Base-by-base conservation (phyloP, 2,888 invertebrate species). In the Vesta saturnalis region DNA sequence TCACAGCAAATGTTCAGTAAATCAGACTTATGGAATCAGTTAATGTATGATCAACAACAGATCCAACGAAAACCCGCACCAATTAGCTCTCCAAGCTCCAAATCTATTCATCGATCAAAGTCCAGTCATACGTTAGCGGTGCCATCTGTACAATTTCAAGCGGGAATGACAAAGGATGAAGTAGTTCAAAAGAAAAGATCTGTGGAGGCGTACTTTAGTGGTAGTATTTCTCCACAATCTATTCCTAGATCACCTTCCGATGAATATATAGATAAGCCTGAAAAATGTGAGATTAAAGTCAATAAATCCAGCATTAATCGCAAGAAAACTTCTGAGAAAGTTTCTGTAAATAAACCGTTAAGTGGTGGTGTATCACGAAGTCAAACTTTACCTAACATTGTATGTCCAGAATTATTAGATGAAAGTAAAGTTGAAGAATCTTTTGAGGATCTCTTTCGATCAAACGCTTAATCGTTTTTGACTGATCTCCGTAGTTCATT, bases 381-480 rank as follows among this genome's bases (percentile, higher is more conserved):
- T 83, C 89, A 90, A 79, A 94, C 94, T 39, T 89, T 93, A 89
- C 92, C 92, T 5, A 89, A 92, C 72, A 89, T 93, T 73, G 85
- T 85, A n/a, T 86, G 85, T 78, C 86, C 91, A 61, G 89, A 90
- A 83, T 84, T 88, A 80, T 85, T 88, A 81, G 93, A 92, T 84
- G 93, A 93, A 83, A 90, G 87, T 84, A 93, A 94, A 85, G 92
- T 94, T 70, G 95, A 95, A 82, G 91, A 91, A 86, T 94, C 94
- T 76, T 95, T 95, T 86, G 95, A 95, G 83, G 91, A 92, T 84
- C 88, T 95, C 78, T 93, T 95, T 87, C 80, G 80, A 67, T 77
- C 82, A 49, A 79, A 77, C 72, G 78, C 80, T 60, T 83, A 80
- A 85, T 55, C 66, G 49, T 52, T 57, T 15, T 65, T 57, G 14